Evolutionary conservation across 53 echinoderm and acorn worm species (phyloP).

Genomic region (Paracentrotus lividus): DNA sequence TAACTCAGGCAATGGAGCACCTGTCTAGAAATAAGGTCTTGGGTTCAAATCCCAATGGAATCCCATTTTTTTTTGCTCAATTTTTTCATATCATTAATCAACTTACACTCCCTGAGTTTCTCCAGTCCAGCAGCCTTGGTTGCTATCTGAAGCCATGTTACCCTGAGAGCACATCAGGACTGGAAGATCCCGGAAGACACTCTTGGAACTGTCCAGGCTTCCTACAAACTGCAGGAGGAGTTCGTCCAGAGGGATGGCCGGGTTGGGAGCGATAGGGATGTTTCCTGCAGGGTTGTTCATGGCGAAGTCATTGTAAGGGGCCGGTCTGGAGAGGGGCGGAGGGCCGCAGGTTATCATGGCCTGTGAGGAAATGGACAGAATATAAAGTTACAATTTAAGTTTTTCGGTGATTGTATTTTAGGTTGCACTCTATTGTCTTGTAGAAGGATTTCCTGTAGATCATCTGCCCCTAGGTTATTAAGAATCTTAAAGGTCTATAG

Average conservation of each 20-base stretch:
- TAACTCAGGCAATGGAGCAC: too few relatives aligned
- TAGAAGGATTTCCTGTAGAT: too few relatives aligned
- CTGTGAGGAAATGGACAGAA: slow-evolving; percentile 65
- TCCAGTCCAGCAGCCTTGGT: slow-evolving; percentile 93
- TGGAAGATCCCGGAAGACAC: slow-evolving; percentile 85
- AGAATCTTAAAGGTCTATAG: too few relatives aligned
- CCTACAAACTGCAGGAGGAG: slow-evolving; percentile 85
- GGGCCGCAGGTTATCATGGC: slow-evolving; percentile 80
- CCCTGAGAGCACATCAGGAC: slow-evolving; percentile 79
- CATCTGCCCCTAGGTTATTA: too few relatives aligned
- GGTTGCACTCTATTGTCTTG: too few relatives aligned
- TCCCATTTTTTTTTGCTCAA: too few relatives aligned
- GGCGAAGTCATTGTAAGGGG: slow-evolving; percentile 91
- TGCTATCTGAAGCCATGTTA: slow-evolving; percentile 70
- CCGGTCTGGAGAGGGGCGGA: slow-evolving; percentile 77
- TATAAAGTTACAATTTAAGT: too few relatives aligned
- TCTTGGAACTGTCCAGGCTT: slow-evolving; percentile 84
- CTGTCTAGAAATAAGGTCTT: too few relatives aligned
- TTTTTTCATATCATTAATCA: too few relatives aligned
- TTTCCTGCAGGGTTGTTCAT: slow-evolving; percentile 82
- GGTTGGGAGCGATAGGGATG: slow-evolving; percentile 91
- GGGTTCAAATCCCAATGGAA: too few relatives aligned
- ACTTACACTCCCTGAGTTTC: slow-evolving; percentile 84
- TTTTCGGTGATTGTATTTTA: too few relatives aligned
- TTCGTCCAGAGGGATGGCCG: slow-evolving; percentile 86